A percentile compares a stretch with the other conserved stretches of the same genome.
phyloP scores from a whole-genome alignment of 2,113 vertebrate species.

The Emydura subglobosa region DNA sequence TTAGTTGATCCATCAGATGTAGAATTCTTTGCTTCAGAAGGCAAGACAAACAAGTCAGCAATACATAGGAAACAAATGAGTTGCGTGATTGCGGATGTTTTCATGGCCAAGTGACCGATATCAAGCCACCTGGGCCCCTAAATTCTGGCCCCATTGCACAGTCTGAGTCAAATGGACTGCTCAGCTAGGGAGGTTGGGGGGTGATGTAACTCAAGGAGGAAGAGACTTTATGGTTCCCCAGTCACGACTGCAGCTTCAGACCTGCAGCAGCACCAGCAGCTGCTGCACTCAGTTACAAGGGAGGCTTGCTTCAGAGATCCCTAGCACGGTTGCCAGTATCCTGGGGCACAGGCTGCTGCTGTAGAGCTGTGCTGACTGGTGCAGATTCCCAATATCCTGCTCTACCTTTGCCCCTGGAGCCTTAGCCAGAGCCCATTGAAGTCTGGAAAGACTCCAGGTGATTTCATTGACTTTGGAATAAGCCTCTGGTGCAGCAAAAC shows the following conservation, averaged over 20 bases:
- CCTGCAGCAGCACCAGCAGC: not conserved
- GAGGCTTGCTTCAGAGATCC: not conserved
- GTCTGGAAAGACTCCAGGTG: not conserved
- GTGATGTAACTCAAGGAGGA: fast-evolving
- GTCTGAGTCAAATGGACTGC: fast-evolving
- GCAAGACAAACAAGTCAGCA: not conserved
- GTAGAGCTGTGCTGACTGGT: not conserved
- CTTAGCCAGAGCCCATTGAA: not conserved
- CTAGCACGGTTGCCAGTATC: not conserved
- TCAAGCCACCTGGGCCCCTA: not conserved
- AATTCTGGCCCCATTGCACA: fast-evolving
- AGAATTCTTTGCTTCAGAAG: not conserved
- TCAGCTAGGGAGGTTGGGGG: fast-evolving
- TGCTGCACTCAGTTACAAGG: not conserved
- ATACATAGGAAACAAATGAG: not conserved
- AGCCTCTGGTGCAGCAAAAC: not conserved
- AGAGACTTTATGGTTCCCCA: not conserved
- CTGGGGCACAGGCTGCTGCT: not conserved
- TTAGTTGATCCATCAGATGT: not conserved
- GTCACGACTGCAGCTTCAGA: fast-evolving
- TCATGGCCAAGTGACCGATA: not conserved
- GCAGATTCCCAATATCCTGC: not conserved
- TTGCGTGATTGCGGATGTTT: not conserved
- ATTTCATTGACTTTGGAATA: not conserved
- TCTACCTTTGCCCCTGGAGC: not conserved